phyloP scores from a whole-genome alignment of 2,113 vertebrate species.

The Chloropsis cyanopogon region DNA sequence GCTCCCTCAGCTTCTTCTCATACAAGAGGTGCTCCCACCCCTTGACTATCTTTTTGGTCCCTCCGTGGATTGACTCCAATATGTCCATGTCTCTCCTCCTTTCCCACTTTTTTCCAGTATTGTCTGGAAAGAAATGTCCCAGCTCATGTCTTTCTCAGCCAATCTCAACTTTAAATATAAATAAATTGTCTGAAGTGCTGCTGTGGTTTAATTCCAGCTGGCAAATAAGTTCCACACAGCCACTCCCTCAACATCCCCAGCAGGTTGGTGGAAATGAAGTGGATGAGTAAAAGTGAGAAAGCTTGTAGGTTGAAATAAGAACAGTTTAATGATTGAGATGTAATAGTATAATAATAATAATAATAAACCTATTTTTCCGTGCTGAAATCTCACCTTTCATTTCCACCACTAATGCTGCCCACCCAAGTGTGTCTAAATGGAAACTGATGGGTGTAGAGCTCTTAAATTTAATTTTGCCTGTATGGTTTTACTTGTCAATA shows the following conservation, averaged over 20 bases:
- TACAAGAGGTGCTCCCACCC: not conserved
- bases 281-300: not conserved
- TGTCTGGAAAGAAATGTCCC: not conserved
- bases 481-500: not conserved
- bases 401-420: not conserved
- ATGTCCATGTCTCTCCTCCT: not conserved
- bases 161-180: not conserved
- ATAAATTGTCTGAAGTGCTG: not conserved
- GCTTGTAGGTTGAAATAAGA: not conserved
- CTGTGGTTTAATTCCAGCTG: not conserved
- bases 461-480: not conserved
- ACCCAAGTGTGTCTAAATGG: not conserved
- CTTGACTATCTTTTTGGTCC: not conserved
- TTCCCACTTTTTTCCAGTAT: not conserved
- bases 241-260: not conserved
- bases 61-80: rapidly evolving
- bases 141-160: not conserved
- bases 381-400: not conserved
- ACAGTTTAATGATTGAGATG: not conserved
- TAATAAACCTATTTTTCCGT: not conserved
- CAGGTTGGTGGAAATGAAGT: not conserved
- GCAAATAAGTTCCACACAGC: not conserved
- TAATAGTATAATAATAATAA: not conserved
- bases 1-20: not conserved
- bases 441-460: not conserved